phyloP scores from a whole-genome alignment of 2,113 vertebrate genomes.

The Dicrurus megarhynchus region DNA sequence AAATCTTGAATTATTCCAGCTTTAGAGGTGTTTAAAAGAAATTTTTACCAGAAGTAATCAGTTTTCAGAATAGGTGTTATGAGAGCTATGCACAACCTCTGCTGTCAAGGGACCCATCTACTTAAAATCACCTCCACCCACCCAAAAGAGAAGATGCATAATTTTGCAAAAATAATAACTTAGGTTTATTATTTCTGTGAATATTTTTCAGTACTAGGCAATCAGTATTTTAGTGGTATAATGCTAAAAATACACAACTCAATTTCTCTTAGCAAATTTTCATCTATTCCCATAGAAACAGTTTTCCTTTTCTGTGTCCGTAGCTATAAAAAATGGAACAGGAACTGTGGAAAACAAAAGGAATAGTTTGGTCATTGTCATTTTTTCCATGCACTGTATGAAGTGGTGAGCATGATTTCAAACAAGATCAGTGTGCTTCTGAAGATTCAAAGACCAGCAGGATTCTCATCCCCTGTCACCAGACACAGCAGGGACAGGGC shows the following conservation, averaged over 20 bases:
- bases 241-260: neutral
- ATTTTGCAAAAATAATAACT: neutral
- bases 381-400: neutral
- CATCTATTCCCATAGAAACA: neutral
- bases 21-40: neutral
- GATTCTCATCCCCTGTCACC: accelerated
- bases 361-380: neutral
- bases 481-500: neutral
- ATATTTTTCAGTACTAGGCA: neutral
- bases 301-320: neutral
- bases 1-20: neutral
- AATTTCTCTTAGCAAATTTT: neutral
- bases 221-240: neutral
- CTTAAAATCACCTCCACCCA: neutral
- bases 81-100: neutral
- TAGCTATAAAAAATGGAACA: neutral
- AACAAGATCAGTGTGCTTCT: neutral
- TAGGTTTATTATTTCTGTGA: neutral
- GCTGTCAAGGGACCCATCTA: neutral
- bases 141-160: neutral
- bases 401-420: neutral
- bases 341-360: neutral
- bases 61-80: neutral
- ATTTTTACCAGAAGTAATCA: neutral
- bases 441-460: neutral